Evolutionary conservation across 1,140 invertebrate genomes (phyloP), one percentile per base, ranked within the genome.

Genomic region (Zaprionus capensis): DNA sequence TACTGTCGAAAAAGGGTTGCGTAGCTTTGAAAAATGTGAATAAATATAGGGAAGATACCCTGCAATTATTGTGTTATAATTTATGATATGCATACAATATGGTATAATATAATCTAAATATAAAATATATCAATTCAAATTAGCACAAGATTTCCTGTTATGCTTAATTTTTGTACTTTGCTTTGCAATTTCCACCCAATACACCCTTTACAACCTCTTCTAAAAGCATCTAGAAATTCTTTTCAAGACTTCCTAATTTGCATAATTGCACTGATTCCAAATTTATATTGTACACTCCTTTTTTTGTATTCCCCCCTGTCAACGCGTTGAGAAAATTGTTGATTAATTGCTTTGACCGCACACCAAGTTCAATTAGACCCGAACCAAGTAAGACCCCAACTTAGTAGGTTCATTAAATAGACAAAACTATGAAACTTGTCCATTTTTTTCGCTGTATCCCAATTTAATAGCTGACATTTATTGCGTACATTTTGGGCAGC

Each of bases 201-300:
- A 24, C 14, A 51, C 46, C 20, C 17, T 11, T n/a, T 22, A 4
- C 0, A 5, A 7, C 0, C 4, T 24, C 0, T 22, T 14, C 46
- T 9, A 24, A 22, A 12, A 9, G 5, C 15, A 41, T 41, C 46
- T 24, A 24, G 4, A 24, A 51, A 46, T 46, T 46, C 41, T 46
- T 17, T 46, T 17, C 41, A 17, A 85, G 64, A 78, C 49, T 76
- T 74, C 68, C 20, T 69, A 84, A 84, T 90, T 84, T 88, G 85
- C 85, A 88, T 87, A 87, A 87, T 88, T 90, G 85, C 81, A 78
- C 55, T 80, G 81, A 88, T 88, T 84, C 70, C 41, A 66, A 64
- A 71, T n/a, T 63, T 70, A 41, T 44, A 26, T 46, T 46, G 41
- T 55, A 64, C 51, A 28, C 22, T 38, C 36, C 44, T 78, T 88